These are phyloP conservation scores for Corythaixoides concolor DNA, from an alignment of 2,113 vertebrate genomes.

Conservation along the genomic window DNA sequence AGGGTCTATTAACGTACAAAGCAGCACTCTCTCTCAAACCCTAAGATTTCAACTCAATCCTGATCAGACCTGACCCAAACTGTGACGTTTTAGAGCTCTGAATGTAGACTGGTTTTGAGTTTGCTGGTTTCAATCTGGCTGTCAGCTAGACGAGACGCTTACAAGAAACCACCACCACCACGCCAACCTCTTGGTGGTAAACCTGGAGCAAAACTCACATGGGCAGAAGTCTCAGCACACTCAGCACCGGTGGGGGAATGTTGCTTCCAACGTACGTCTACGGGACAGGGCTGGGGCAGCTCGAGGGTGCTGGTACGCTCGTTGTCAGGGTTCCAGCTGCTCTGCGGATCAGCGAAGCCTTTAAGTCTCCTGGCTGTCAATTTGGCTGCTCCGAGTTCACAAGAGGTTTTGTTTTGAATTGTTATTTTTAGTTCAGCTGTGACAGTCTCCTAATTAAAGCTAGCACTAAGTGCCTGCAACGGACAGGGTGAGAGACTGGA, in stretches of 20 bases:
- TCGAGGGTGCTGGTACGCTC: rapidly evolving
- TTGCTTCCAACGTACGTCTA: rapidly evolving
- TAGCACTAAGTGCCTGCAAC: neutral
- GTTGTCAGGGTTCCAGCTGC: neutral
- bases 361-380: neutral
- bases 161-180: neutral
- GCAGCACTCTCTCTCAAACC: neutral
- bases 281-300: rapidly evolving
- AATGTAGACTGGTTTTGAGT: rapidly evolving
- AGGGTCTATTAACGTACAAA: neutral
- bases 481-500: neutral
- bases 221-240: neutral
- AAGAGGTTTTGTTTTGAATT: neutral
- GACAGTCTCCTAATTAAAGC: conserved; percentile 12
- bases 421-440: conserved; percentile 14
- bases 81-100: neutral
- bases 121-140: neutral
- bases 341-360: neutral
- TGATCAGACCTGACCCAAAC: neutral
- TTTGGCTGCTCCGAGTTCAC: neutral
- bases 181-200: neutral
- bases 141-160: neutral
- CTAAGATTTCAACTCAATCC: neutral
- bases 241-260: rapidly evolving
- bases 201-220: rapidly evolving